Evolutionary conservation across 1,140 invertebrate genomes (phyloP), one percentile per base, ranked within the genome.

Genomic region (Hestina assimilis): DNA sequence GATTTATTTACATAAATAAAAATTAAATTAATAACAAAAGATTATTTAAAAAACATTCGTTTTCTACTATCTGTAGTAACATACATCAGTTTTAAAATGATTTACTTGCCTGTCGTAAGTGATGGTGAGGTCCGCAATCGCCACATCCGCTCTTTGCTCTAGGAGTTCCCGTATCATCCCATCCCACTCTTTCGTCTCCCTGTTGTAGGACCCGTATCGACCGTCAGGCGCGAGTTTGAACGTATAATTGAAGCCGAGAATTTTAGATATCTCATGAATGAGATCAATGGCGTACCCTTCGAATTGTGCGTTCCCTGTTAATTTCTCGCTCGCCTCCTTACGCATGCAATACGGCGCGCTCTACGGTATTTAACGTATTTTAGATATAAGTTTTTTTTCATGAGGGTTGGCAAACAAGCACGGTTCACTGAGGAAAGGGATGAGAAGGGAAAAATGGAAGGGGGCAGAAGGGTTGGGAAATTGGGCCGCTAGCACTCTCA

Each of bases 91-190:
- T 9, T 12, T 28, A 38, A 35, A 23, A 35, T 23, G 7, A 7
- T 11, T 23, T 11, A 17, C 29, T 69, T 81, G 89, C 89, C 87
- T 91, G 70, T 97, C 95, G 74, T 96, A 97, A 1, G 96, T 98
- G 61, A 99, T 98, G 6, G 97, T 98, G 4, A 99, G 90, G 90
- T 98, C 97, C 0, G 95, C 96, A 48, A 98, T 95, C 1, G 96
- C 97, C 29, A 98, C 81, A 89, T 98, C 97, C 4, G 96, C 96
- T 77, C 94, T 94, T 89, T 97, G 93, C 74, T 96, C 95, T 40
- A 98, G 87, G 1, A 98, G 89, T 80, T 98, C 96, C 61, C 94
- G 93, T 63, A 99, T 97, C 93, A 98, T 97, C 28, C 97, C 97
- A 75, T 97, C 96, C 97, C 97, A 98, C 87, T 96, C 94, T 72